Conservation (phyloP, 2,113 vertebrate species). For the Bubo scandiacus region DNA sequence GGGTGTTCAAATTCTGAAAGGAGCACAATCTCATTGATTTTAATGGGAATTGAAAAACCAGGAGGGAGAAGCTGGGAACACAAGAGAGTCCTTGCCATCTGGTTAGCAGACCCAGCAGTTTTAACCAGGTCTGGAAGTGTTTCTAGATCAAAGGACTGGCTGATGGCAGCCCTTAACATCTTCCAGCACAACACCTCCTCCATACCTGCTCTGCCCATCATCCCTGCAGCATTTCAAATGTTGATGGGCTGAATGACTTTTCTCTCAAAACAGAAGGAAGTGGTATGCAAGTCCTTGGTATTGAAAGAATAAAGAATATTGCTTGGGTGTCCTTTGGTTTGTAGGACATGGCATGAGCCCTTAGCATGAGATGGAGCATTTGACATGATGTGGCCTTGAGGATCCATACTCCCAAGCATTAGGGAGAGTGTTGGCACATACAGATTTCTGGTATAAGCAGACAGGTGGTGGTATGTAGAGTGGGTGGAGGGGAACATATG, state of each 20-base stretch:
- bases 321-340: background rate
- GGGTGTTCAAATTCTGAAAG: background rate
- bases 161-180: constrained; percentile 10
- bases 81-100: background rate
- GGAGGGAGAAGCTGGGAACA: background rate
- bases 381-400: background rate
- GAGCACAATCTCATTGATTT: background rate
- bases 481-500: background rate
- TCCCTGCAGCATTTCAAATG: background rate
- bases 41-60: background rate
- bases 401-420: background rate
- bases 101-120: constrained; percentile 9
- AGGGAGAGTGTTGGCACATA: background rate
- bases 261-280: background rate
- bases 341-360: background rate
- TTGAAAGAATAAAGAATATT: background rate
- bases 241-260: background rate
- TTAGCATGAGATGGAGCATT: background rate
- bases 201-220: background rate
- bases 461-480: background rate
- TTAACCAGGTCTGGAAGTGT: constrained; percentile 20
- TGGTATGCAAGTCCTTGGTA: background rate
- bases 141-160: constrained; percentile 35
- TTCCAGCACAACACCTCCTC: background rate
- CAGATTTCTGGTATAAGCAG: background rate